Conservation (phyloP, 1,140 invertebrate species). For the Papilio polytes region DNA sequence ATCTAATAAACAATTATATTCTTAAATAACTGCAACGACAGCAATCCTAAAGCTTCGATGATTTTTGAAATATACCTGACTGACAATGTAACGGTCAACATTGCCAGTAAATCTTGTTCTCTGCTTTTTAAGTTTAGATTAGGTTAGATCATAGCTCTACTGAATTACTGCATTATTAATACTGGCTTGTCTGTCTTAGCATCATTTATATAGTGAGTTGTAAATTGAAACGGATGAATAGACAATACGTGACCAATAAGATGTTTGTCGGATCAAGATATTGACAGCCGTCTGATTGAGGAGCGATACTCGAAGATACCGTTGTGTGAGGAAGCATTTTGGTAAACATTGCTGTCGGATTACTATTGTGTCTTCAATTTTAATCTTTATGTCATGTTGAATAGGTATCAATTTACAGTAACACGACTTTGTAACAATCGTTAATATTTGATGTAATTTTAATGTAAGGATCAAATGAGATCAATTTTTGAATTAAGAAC, state of each 20-base stretch:
- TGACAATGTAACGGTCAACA: too few species aligned
- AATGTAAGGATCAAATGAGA: background rate
- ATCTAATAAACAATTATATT: too few species aligned
- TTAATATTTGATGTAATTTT: background rate
- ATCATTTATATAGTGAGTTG: constrained; percentile 17
- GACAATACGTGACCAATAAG: constrained; percentile 34
- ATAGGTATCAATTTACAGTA: background rate
- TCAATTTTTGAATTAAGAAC: background rate
- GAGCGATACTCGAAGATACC: background rate
- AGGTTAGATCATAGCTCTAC: too few species aligned
- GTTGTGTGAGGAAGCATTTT: constrained; percentile 14
- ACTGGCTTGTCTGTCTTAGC: background rate
- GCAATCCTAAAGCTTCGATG: too few species aligned
- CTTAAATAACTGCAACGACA: too few species aligned
- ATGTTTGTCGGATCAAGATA: constrained; percentile 31
- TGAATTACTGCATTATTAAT: too few species aligned
- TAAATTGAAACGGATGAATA: constrained; percentile 32
- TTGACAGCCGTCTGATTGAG: constrained; percentile 28
- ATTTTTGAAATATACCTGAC: too few species aligned
- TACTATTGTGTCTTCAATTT: background rate
- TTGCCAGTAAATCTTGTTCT: too few species aligned
- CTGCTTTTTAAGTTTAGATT: too few species aligned
- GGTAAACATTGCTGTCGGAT: constrained; percentile 2
- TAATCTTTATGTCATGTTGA: background rate
- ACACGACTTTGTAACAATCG: background rate